phyloP scores from a whole-genome alignment of 2,113 vertebrate species.

The Merops nubicus region DNA sequence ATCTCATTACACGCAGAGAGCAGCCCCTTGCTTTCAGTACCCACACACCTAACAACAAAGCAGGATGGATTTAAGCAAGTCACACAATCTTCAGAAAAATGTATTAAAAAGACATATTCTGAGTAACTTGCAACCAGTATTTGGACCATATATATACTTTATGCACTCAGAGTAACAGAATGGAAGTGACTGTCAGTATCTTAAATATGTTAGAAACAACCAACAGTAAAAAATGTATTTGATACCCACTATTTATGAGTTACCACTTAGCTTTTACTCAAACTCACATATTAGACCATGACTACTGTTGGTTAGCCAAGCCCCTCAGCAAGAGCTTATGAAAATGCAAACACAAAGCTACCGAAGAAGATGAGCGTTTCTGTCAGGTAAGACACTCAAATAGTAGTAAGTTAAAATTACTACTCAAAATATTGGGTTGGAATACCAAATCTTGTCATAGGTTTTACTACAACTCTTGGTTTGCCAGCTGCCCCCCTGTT shows the following conservation, averaged over 20 bases:
- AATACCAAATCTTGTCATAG: background rate
- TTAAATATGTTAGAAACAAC: background rate
- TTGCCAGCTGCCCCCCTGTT: background rate
- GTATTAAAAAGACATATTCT: background rate
- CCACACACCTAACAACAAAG: background rate
- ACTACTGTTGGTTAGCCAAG: background rate
- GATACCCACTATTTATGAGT: background rate
- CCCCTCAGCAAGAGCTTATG: background rate
- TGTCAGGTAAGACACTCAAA: background rate
- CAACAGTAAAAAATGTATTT: background rate
- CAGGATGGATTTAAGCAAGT: background rate
- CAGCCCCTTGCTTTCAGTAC: background rate
- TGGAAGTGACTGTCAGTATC: background rate
- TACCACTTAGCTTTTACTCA: background rate
- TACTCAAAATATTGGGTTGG: background rate
- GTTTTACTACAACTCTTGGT: background rate
- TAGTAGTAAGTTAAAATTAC: background rate
- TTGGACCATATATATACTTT: background rate
- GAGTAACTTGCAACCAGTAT: background rate
- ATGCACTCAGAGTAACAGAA: background rate
- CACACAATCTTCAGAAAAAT: background rate
- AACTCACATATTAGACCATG: background rate
- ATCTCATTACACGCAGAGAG: background rate
- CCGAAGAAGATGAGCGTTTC: background rate
- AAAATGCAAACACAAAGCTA: slow-evolving; percentile 3